phyloP scores from a whole-genome alignment of 2,113 vertebrate species.

The Eulemur macaco region DNA sequence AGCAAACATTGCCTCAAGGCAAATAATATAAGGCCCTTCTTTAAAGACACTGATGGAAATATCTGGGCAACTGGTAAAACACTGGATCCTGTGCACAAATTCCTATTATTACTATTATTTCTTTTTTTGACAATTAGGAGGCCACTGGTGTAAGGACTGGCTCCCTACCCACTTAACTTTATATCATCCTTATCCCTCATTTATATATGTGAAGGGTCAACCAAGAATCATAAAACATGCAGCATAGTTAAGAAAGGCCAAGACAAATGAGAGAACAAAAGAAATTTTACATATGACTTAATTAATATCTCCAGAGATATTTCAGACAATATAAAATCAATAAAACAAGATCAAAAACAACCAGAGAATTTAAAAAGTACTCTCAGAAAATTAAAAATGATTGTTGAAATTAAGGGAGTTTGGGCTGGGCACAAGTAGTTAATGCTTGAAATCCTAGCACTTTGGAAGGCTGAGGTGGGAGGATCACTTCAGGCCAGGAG shows the following conservation, averaged over 20 bases:
- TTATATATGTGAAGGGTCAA: neutral
- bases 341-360: constrained; percentile 5
- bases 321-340: neutral
- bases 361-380: neutral
- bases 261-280: constrained; percentile 29
- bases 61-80: neutral
- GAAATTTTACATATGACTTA: neutral
- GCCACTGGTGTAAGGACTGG: neutral
- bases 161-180: neutral
- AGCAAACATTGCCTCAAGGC: neutral
- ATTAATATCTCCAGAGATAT: neutral
- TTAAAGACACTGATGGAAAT: neutral
- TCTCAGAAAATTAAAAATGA: constrained; percentile 3
- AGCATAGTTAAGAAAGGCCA: neutral
- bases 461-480: too few species aligned
- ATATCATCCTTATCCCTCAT: neutral
- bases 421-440: too few species aligned
- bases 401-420: neutral
- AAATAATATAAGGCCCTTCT: neutral
- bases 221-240: constrained; percentile 25
- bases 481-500: too few species aligned
- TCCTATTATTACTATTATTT: neutral
- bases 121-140: neutral
- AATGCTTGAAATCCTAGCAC: too few species aligned
- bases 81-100: neutral